A percentile compares a stretch with the other conserved stretches of the same genome.
These are phyloP conservation scores for Hybos culiciformis DNA, from an alignment of 2,888 invertebrate species.

Conservation along the genomic window DNA sequence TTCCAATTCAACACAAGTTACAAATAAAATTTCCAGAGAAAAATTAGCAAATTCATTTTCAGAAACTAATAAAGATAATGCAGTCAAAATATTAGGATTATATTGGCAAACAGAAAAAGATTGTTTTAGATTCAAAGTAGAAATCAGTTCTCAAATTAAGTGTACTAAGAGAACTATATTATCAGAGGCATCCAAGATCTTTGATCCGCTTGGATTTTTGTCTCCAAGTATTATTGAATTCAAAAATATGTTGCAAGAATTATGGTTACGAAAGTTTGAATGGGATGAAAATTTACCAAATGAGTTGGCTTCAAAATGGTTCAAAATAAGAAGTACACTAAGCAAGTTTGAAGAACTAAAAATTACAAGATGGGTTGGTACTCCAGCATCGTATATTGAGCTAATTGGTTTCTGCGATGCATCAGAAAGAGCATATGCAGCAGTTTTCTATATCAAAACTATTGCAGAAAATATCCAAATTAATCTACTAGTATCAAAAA, in stretches of 20 bases:
- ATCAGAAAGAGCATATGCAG: background rate
- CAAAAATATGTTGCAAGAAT: too few relatives aligned
- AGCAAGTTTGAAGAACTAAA: background rate
- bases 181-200: too few relatives aligned
- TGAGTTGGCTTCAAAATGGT: too few relatives aligned
- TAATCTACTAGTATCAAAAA: background rate
- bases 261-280: too few relatives aligned
- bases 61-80: background rate
- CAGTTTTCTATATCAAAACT: background rate
- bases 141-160: too few relatives aligned
- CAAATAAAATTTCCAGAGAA: conserved; percentile 6
- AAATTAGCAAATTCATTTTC: conserved; percentile 1
- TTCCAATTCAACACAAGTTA: conserved; percentile 7
- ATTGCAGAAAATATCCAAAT: background rate
- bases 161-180: too few relatives aligned
- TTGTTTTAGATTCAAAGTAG: conserved; percentile 3
- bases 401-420: background rate
- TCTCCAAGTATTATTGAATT: too few relatives aligned
- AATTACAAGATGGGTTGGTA: background rate
- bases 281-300: too few relatives aligned
- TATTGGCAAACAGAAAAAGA: conserved; percentile 8
- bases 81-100: conserved; percentile 10
- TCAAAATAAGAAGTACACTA: background rate
- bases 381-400: background rate
- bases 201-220: too few relatives aligned